These are phyloP conservation scores for Cynopterus brachyotis DNA, from an alignment of 2,113 vertebrate species.

Conservation along the genomic window DNA sequence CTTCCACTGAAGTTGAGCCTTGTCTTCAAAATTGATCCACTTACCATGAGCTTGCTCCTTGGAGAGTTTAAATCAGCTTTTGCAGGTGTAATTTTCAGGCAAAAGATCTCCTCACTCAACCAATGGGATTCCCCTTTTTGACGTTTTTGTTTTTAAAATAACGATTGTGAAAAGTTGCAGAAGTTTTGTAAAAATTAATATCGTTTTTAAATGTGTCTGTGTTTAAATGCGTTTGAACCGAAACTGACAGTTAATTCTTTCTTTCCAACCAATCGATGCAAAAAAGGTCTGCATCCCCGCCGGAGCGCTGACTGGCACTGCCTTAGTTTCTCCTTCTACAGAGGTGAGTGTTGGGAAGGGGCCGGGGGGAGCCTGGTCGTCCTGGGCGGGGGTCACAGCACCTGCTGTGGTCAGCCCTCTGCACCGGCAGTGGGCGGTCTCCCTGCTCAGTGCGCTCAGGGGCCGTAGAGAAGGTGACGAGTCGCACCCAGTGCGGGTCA, in stretches of 20 bases:
- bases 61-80: background rate
- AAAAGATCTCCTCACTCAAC: background rate
- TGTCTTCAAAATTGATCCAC: background rate
- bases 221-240: background rate
- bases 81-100: background rate
- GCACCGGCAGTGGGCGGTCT: background rate
- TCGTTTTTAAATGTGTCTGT: background rate
- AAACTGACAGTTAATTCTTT: background rate
- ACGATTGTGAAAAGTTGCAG: background rate
- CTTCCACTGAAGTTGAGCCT: background rate
- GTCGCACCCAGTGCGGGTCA: background rate
- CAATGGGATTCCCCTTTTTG: background rate
- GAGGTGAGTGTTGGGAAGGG: background rate
- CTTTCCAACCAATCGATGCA: background rate
- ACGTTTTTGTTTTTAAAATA: background rate
- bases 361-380: accelerated
- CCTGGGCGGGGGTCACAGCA: accelerated
- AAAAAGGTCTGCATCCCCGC: background rate
- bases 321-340: background rate
- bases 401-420: background rate
- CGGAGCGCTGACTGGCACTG: background rate
- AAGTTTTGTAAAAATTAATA: background rate
- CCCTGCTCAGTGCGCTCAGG: accelerated
- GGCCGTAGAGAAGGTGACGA: background rate
- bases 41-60: background rate